phyloP scores from a whole-genome alignment of 2,888 invertebrate genomes.

The Helicoverpa assulta region DNA sequence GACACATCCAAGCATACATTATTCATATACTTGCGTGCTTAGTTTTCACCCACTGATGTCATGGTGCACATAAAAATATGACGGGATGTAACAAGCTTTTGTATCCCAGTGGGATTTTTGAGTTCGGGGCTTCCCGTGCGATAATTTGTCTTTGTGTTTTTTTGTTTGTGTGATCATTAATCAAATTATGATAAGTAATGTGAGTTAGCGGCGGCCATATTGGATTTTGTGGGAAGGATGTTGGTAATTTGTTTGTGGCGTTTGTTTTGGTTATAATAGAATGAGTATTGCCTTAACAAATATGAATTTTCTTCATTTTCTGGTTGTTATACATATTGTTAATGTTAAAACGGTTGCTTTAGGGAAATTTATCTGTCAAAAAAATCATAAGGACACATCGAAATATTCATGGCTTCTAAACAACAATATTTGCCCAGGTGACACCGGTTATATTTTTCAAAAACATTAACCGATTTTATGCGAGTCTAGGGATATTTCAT shows the following conservation, averaged over 20 bases:
- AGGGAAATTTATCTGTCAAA: constrained; percentile 15
- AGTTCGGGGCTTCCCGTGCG: not conserved
- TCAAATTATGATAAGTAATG: constrained; percentile 3
- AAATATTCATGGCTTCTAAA: constrained; percentile 35
- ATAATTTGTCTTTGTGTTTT: constrained; percentile 36
- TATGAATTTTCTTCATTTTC: no score
- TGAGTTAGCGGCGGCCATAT: not conserved
- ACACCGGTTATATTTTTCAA: constrained; percentile 53
- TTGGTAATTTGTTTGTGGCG: no score
- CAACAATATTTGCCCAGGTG: constrained; percentile 49
- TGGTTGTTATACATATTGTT: no score
- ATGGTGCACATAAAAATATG: constrained; percentile 64
- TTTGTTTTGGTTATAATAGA: no score
- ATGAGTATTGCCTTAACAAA: no score
- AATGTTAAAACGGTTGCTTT: not conserved
- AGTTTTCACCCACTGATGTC: constrained; percentile 57
- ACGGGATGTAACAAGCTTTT: constrained; percentile 69
- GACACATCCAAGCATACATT: constrained; percentile 74
- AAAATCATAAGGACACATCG: constrained; percentile 15
- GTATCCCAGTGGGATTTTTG: constrained; percentile 42
- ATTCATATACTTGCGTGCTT: constrained; percentile 72
- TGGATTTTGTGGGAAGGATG: no score
- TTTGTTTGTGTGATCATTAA: constrained; percentile 22
- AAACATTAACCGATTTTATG: constrained; percentile 59
- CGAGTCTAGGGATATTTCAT: constrained; percentile 57